Evolutionary conservation across 2,797 vertebrate genomes (phyloP).

Genomic region (Lophotriccus pileatus): DNA sequence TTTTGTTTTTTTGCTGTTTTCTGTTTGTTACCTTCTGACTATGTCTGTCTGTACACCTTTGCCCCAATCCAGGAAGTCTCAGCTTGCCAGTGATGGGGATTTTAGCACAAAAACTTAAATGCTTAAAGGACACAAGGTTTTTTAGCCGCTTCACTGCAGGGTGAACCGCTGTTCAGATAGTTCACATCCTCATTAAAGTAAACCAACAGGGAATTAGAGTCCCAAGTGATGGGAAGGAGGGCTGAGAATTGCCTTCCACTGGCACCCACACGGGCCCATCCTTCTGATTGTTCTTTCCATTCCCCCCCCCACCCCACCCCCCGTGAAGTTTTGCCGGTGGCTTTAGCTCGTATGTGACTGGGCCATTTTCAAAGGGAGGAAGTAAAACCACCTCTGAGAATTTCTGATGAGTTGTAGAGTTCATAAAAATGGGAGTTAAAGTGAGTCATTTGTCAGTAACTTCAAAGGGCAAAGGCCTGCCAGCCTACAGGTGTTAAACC

Average conservation of each 20-base stretch:
- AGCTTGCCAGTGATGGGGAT: background rate
- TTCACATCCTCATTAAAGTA: conserved; percentile 3
- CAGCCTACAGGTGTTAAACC: background rate
- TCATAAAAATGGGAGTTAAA: background rate
- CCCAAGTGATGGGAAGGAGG: background rate
- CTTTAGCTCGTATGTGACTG: background rate
- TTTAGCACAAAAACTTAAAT: background rate
- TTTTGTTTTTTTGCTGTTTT: background rate
- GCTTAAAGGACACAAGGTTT: background rate
- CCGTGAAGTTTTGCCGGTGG: background rate
- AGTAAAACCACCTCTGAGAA: background rate
- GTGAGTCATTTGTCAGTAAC: background rate
- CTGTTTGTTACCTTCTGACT: background rate
- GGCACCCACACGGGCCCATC: background rate
- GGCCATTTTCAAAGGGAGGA: background rate
- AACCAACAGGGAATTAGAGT: background rate
- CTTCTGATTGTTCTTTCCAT: background rate
- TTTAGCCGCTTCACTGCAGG: background rate
- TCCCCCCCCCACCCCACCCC: background rate
- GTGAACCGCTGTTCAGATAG: background rate
- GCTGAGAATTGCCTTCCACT: background rate
- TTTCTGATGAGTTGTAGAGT: background rate
- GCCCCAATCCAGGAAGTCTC: background rate
- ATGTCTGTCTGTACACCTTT: background rate
- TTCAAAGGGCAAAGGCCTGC: background rate